phyloP scores from a whole-genome alignment of 2,113 vertebrate genomes.

The Coracopsis vasa region DNA sequence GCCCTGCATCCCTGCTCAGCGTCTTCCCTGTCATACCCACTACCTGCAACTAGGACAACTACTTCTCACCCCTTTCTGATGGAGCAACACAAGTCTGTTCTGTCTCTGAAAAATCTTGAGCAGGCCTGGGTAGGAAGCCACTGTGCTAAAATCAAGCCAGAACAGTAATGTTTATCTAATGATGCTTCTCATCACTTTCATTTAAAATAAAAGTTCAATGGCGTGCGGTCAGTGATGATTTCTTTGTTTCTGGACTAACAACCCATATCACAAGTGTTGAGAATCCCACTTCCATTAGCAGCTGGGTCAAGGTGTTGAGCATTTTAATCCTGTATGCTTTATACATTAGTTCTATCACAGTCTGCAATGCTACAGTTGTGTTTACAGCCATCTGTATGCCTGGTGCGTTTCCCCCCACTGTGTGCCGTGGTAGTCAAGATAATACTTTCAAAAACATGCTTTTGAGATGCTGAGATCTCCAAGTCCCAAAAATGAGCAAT shows the following conservation, averaged over 20 bases:
- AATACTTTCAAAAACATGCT: neutral
- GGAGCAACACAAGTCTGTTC: neutral
- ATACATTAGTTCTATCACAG: neutral
- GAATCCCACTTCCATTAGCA: neutral
- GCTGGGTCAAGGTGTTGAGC: neutral
- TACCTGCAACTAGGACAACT: accelerated
- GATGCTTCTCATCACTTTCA: neutral
- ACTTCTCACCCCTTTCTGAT: neutral
- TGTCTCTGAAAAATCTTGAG: neutral
- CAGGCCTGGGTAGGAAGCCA: neutral
- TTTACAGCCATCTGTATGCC: neutral
- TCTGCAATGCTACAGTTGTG: neutral
- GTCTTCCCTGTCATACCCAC: neutral
- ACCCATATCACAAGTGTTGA: neutral
- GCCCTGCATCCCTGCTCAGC: neutral
- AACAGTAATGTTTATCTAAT: neutral
- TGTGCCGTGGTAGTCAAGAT: neutral
- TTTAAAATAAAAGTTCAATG: neutral
- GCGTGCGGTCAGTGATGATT: neutral
- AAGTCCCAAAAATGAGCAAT: neutral
- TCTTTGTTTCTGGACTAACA: neutral
- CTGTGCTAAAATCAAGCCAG: neutral
- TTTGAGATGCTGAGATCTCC: neutral
- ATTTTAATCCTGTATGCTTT: slow-evolving; percentile 1
- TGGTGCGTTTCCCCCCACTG: neutral